Evolutionary conservation across 2,113 vertebrate genomes (phyloP).

Genomic region (Ellobius talpinus): DNA sequence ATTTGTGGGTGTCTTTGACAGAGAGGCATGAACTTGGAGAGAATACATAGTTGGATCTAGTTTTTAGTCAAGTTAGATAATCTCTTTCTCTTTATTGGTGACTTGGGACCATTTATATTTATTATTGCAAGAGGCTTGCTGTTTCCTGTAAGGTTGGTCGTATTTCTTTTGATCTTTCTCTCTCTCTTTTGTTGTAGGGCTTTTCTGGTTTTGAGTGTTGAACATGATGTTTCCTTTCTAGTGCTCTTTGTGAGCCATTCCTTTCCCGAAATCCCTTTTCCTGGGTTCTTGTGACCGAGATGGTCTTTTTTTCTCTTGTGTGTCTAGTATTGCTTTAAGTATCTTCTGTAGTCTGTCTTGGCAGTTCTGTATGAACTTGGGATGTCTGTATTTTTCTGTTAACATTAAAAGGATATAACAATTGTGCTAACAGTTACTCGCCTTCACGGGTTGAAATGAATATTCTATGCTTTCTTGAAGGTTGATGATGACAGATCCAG

Average conservation of each 20-base stretch:
- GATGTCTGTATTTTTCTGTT: not conserved
- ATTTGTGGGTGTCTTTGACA: not conserved
- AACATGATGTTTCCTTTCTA: not conserved
- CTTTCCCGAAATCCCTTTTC: not conserved
- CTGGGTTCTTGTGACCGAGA: not conserved
- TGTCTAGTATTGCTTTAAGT: not conserved
- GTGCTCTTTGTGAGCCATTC: not conserved
- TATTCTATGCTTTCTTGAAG: not conserved
- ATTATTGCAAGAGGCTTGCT: not conserved
- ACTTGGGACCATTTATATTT: not conserved
- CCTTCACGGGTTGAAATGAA: not conserved
- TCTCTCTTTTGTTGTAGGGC: not conserved
- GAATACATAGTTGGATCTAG: not conserved
- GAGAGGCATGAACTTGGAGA: not conserved
- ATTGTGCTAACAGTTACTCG: not conserved
- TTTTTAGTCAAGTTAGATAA: not conserved
- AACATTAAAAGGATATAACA: not conserved
- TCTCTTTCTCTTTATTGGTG: not conserved
- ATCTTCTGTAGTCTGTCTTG: not conserved
- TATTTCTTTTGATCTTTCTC: not conserved
- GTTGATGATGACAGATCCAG: not conserved
- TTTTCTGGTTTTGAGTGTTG: not conserved
- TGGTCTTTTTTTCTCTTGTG: not conserved
- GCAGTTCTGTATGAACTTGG: not conserved
- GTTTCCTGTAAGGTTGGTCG: not conserved